These are phyloP conservation scores for Eudorcas thomsonii DNA, from an alignment of 2,113 vertebrate genomes.

Conservation along the genomic window DNA sequence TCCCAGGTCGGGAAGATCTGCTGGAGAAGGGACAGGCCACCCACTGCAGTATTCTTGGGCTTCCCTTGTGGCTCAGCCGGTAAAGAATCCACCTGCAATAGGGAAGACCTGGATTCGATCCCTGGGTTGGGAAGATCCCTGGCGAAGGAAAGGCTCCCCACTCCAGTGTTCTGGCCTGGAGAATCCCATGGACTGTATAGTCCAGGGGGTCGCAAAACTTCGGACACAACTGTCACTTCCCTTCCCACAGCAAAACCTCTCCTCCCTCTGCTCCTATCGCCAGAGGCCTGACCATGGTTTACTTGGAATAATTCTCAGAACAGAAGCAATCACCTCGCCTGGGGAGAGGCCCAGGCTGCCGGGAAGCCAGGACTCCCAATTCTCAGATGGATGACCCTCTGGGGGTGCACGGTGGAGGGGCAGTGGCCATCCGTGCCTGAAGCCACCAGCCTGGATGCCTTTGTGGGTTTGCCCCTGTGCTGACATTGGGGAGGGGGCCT, in stretches of 20 bases:
- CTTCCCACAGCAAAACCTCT: background rate
- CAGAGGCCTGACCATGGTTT: background rate
- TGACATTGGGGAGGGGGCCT: no score
- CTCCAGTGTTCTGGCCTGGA: background rate
- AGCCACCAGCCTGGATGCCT: background rate
- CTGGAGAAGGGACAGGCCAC: background rate
- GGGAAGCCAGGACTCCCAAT: background rate
- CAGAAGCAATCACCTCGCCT: background rate
- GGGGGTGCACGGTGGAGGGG: background rate
- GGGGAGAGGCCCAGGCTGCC: background rate
- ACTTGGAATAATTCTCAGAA: background rate
- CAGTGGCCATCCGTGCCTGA: background rate
- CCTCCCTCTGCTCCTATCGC: no score
- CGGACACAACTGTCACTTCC: background rate
- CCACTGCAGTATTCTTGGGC: background rate
- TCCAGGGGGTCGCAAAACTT: accelerated
- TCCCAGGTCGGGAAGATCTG: background rate
- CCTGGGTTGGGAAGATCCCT: background rate
- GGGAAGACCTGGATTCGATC: background rate
- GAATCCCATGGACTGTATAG: accelerated
- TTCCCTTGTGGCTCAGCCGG: background rate
- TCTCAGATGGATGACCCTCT: background rate
- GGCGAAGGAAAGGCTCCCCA: background rate
- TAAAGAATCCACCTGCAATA: background rate
- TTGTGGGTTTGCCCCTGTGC: background rate